These are phyloP conservation scores for Chamaetylas fuelleborni DNA, from an alignment of 2,113 vertebrate species.

Conservation along the genomic window DNA sequence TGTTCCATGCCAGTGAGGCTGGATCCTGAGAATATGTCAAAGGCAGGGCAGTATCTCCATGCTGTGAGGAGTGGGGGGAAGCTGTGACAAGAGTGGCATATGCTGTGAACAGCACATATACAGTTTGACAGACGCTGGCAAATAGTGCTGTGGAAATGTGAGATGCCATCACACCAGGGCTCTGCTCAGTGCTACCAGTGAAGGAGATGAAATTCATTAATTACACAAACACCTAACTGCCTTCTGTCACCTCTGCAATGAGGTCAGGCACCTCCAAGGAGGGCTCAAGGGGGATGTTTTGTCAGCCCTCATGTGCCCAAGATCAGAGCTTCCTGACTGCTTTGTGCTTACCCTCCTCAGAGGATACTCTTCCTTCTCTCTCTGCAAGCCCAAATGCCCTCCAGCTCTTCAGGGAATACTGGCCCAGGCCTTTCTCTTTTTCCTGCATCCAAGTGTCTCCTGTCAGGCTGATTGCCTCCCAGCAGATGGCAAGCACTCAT, in stretches of 20 bases:
- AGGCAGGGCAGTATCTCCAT: neutral
- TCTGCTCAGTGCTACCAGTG: neutral
- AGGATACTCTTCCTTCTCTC: neutral
- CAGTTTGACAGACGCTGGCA: neutral
- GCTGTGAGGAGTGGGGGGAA: no score
- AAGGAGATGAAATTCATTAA: neutral
- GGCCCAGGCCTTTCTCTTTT: neutral
- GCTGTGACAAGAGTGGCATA: neutral
- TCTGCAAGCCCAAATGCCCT: neutral
- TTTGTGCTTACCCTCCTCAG: neutral
- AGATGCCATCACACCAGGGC: no score
- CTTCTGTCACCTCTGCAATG: neutral
- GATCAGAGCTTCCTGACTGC: accelerated
- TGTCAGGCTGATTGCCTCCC: neutral
- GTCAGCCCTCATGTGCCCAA: neutral
- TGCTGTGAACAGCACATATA: neutral
- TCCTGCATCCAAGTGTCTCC: neutral
- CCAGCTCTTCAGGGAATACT: neutral
- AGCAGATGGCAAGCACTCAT: conserved; percentile 34
- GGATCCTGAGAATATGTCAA: neutral
- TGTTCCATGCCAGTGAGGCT: neutral
- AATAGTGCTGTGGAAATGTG: neutral
- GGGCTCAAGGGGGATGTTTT: neutral
- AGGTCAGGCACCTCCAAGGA: neutral
- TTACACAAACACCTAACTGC: neutral